Conservation (phyloP, 2,888 invertebrate species). For the Hemithea aestivaria region DNA sequence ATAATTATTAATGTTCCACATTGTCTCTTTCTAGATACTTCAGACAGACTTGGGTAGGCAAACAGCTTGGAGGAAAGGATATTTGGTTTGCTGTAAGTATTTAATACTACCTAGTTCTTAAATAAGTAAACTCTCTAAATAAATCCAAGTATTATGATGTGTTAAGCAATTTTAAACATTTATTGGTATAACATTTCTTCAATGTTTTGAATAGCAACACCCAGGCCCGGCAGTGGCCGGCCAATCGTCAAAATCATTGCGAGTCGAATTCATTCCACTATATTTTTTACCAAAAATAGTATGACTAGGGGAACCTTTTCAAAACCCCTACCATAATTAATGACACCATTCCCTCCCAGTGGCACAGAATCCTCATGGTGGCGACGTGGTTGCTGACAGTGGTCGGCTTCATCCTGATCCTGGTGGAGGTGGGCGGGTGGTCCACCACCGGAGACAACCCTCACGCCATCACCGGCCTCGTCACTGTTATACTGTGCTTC, state of each 20-base stretch:
- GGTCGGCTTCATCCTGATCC: constrained; percentile 88
- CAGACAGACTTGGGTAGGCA: constrained; percentile 92
- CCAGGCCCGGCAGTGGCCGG: no score
- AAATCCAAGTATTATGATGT: no score
- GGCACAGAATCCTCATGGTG: constrained; percentile 92
- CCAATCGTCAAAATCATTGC: no score
- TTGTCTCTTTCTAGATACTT: constrained; percentile 82
- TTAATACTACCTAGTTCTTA: not conserved
- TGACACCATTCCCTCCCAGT: constrained; percentile 80
- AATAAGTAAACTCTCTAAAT: not conserved
- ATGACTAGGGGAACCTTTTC: no score
- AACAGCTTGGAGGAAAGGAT: constrained; percentile 90
- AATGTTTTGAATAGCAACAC: no score
- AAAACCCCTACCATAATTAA: no score
- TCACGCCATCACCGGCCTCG: constrained; percentile 89
- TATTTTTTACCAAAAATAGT: no score
- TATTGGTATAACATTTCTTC: no score
- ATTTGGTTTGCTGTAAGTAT: constrained; percentile 94
- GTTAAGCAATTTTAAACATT: no score
- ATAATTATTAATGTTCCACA: not conserved
- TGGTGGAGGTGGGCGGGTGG: constrained; percentile 89
- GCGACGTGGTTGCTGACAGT: constrained; percentile 88
- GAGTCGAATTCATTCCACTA: no score
- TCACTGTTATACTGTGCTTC: constrained; percentile 89
- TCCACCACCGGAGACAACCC: constrained; percentile 84